phyloP scores from a whole-genome alignment of 2,113 vertebrate genomes.

The Glaucomys volans region DNA sequence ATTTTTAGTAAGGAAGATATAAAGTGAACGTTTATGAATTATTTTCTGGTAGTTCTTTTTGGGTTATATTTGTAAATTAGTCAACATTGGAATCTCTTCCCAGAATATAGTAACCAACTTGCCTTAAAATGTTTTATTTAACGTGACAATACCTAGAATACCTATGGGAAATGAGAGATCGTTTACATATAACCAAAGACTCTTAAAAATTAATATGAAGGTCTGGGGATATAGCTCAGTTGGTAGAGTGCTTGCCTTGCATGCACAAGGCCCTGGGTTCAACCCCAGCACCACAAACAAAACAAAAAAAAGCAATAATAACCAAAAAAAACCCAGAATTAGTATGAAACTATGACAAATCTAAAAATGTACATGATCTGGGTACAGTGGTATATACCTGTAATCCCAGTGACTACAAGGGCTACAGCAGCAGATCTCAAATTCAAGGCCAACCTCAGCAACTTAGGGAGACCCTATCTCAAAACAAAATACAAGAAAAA shows the following conservation, averaged over 20 bases:
- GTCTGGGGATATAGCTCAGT: too few relatives aligned
- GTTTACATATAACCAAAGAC: background rate
- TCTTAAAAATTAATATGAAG: background rate
- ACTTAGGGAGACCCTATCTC: too few relatives aligned
- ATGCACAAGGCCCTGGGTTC: too few relatives aligned
- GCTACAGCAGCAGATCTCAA: too few relatives aligned
- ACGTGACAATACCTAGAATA: background rate
- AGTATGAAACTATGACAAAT: background rate
- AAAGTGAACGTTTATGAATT: background rate
- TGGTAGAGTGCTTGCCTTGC: too few relatives aligned
- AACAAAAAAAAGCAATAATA: too few relatives aligned
- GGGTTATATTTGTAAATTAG: background rate
- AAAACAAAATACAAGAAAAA: too few relatives aligned
- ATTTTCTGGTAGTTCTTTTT: constrained; percentile 22
- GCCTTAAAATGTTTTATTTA: background rate
- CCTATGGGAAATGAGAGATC: background rate
- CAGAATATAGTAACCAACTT: constrained; percentile 1
- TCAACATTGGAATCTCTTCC: background rate
- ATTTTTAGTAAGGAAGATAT: background rate
- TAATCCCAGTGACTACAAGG: too few relatives aligned
- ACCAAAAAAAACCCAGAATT: background rate
- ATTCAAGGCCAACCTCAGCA: too few relatives aligned
- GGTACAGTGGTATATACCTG: too few relatives aligned
- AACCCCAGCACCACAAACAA: too few relatives aligned
- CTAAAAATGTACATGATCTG: background rate